Percentiles rank a stretch among this genome's conserved stretches.
Evolutionary conservation across 2,888 invertebrate genomes (phyloP).

Genomic region (Chaetoderma sp.): DNA sequence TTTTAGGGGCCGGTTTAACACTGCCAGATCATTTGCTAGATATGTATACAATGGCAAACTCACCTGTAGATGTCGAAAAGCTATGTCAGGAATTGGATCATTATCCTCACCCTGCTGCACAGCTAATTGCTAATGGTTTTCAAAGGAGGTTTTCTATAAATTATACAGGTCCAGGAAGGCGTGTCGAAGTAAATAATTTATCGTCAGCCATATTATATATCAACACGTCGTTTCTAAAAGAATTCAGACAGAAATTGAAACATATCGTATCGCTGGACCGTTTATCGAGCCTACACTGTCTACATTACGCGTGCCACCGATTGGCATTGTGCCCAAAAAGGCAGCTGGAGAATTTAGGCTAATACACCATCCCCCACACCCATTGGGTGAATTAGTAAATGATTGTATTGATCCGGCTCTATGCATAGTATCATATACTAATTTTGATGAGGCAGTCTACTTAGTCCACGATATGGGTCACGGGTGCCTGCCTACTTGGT

Average conservation of each 20-base stretch:
- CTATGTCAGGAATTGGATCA: not conserved
- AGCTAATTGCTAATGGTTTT: not conserved
- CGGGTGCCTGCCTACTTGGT: not conserved
- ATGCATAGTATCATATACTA: constrained; percentile 8
- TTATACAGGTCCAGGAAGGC: too few species aligned
- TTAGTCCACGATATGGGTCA: constrained; percentile 11
- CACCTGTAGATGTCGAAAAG: not conserved
- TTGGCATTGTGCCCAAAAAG: constrained; percentile 27
- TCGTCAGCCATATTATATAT: not conserved
- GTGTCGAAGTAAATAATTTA: not conserved
- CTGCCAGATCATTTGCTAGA: too few species aligned
- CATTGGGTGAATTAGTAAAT: constrained; percentile 21
- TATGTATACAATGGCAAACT: too few species aligned
- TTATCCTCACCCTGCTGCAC: not conserved
- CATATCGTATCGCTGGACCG: not conserved
- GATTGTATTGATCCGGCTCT: constrained; percentile 10
- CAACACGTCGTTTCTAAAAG: not conserved
- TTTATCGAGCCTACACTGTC: not conserved
- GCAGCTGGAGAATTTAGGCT: constrained; percentile 22
- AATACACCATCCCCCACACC: constrained; percentile 25
- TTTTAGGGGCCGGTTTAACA: too few species aligned
- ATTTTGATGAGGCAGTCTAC: constrained; percentile 10
- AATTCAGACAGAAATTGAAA: not conserved
- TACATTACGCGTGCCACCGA: constrained; percentile 5
- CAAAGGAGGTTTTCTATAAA: not conserved